Evolutionary conservation across 2,888 invertebrate species (phyloP).

Genomic region (Pollenia labialis): DNA sequence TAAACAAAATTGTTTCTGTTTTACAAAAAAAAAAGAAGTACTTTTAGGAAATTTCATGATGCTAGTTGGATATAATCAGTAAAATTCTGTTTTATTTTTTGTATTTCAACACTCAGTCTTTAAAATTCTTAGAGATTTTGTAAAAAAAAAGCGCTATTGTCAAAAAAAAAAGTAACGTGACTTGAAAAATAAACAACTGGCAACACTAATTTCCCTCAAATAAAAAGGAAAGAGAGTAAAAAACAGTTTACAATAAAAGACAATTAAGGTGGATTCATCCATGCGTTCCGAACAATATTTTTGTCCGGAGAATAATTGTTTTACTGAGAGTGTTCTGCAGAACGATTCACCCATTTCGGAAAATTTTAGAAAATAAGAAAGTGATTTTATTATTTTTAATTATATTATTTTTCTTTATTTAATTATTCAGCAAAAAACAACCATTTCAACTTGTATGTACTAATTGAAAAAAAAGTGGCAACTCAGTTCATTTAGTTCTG

Average conservation of each 20-base stretch:
- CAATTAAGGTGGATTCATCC: too few relatives aligned
- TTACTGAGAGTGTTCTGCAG: too few relatives aligned
- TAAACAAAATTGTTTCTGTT: slow-evolving; percentile 7
- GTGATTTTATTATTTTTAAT: too few relatives aligned
- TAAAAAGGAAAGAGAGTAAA: neutral
- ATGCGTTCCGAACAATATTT: too few relatives aligned
- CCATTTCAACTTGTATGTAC: too few relatives aligned
- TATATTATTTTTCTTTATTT: too few relatives aligned
- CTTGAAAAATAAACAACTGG: slow-evolving; percentile 74
- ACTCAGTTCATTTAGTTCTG: too few relatives aligned
- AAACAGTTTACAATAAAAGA: neutral
- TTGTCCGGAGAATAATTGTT: too few relatives aligned
- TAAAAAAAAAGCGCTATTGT: slow-evolving; percentile 70
- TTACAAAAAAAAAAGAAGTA: neutral
- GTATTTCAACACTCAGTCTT: slow-evolving; percentile 80
- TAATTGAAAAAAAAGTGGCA: too few relatives aligned
- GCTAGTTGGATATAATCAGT: neutral
- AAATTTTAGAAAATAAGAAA: too few relatives aligned
- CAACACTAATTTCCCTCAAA: slow-evolving; percentile 69
- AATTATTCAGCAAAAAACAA: too few relatives aligned
- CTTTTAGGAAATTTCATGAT: neutral
- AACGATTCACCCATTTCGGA: too few relatives aligned
- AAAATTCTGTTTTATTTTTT: slow-evolving; percentile 1
- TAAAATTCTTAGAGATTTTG: slow-evolving; percentile 50
- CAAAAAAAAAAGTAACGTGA: slow-evolving; percentile 50